Base-by-base conservation (phyloP, 2,888 invertebrate genomes). In the Cosmorhoe ocellata region DNA sequence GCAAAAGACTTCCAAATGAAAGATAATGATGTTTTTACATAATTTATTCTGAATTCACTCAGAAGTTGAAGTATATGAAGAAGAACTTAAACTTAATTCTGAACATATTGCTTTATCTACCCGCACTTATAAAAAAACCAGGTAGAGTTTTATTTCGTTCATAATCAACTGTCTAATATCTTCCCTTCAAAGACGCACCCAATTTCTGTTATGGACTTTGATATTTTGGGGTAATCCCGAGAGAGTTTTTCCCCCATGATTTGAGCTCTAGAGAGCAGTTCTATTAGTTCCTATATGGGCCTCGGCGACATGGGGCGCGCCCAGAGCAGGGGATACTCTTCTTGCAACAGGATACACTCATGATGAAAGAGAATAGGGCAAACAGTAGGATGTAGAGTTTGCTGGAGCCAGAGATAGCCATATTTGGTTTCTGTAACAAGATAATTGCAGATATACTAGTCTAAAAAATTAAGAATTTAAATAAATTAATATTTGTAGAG, bases 261-360 rank as follows among this genome's bases (percentile, higher is more conserved):
- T 13, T 12, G 11, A 10, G 27, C 38, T 13, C 33, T 1, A 46
- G n/a, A 33, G 37, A 26, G 24, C 22, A 11, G 22, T 28, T 39
- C 32, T 28, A 13, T 61, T 52, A 77, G 38, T 68, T 50, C 34
- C 75, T 68, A 56, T 72, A 81, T 0, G 84, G 80, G 0, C 85
- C 86, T 0, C 86, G 71, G 3, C 73, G 72, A 55, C 86, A 87
- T 0, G 86, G 87, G 0, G 84, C 79, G 5, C 67, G 65, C 0
- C 84, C 84, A 0, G 69, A 2, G 54, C 84, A 84, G 0, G 79
- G 63, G 0, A 84, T 61, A 0, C 43, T 68, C 59, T 69, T 82
- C 51, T 66, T 76, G 44, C 73, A 62, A 36, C 76, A 68, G 1
- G 72, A 64, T 1, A 64, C 73, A 5, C 72, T 58, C 3, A 65